A percentile compares a stretch with the other conserved stretches of the same genome.
These are phyloP conservation scores for Diglossa brunneiventris DNA, from an alignment of 2,113 vertebrate genomes.

Conservation along the genomic window DNA sequence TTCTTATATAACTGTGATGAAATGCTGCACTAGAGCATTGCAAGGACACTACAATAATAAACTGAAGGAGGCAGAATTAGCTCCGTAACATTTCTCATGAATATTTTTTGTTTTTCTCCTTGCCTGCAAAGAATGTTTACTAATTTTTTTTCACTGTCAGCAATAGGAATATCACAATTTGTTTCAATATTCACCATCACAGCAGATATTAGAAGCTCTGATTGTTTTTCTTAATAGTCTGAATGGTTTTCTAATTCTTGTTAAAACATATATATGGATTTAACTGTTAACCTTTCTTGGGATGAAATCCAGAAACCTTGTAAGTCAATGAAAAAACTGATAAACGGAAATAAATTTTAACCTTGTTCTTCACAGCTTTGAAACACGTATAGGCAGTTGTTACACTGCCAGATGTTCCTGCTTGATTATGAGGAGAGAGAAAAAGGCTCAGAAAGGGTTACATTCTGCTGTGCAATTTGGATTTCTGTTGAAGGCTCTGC, in stretches of 20 bases:
- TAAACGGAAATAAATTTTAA: not conserved
- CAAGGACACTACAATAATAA: not conserved
- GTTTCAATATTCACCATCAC: not conserved
- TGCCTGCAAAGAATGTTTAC: not conserved
- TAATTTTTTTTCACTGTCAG: not conserved
- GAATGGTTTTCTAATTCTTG: not conserved
- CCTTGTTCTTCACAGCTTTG: not conserved
- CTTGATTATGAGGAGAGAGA: not conserved
- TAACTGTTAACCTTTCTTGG: not conserved
- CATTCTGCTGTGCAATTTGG: not conserved
- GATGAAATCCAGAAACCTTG: not conserved
- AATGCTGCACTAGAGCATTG: not conserved
- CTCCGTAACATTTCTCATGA: not conserved
- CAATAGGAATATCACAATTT: not conserved
- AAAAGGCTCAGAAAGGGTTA: not conserved
- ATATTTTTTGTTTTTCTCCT: not conserved
- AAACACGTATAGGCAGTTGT: not conserved
- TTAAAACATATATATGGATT: not conserved
- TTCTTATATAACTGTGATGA: not conserved
- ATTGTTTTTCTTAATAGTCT: not conserved
- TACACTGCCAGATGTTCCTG: not conserved
- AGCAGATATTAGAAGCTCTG: not conserved
- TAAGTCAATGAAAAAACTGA: not conserved
- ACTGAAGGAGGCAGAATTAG: not conserved
- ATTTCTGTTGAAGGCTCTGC: not conserved